Evolutionary conservation across 2,888 invertebrate species (phyloP).

Genomic region (Protonemura montana): DNA sequence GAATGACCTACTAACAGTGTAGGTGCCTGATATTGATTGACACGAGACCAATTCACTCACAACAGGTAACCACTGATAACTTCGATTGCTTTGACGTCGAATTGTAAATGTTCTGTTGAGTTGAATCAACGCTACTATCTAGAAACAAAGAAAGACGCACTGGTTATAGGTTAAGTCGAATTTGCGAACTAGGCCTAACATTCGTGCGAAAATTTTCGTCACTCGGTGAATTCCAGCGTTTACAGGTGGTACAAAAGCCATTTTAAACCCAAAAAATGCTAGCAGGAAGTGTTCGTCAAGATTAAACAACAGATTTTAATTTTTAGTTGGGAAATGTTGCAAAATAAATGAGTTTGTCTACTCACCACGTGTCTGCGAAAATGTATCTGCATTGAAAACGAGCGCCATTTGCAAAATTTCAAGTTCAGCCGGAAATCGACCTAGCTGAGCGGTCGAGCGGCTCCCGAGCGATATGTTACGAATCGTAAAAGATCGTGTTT

Average conservation of each 20-base stretch:
- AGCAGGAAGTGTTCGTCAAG: not conserved
- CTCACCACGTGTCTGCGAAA: constrained; percentile 27
- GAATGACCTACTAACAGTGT: not conserved
- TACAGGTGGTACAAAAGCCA: not conserved
- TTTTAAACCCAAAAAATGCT: not conserved
- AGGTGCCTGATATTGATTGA: not conserved
- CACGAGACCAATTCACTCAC: not conserved
- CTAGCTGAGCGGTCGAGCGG: not conserved
- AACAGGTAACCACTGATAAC: not conserved
- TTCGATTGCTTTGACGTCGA: not conserved
- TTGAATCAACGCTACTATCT: not conserved
- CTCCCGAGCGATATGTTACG: no score
- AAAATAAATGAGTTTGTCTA: not conserved
- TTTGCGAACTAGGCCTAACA: not conserved
- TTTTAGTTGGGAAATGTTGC: not conserved
- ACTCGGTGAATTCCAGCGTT: not conserved
- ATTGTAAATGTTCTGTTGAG: not conserved
- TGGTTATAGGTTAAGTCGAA: not conserved
- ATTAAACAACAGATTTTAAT: not conserved
- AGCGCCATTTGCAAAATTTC: constrained; percentile 23
- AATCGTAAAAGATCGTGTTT: no score
- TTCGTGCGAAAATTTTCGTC: not conserved
- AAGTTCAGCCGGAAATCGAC: not conserved
- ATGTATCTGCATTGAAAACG: constrained; percentile 22
- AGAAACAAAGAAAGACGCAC: not conserved